phyloP scores from a whole-genome alignment of 2,888 invertebrate genomes.

The Tenthredo amoena region DNA sequence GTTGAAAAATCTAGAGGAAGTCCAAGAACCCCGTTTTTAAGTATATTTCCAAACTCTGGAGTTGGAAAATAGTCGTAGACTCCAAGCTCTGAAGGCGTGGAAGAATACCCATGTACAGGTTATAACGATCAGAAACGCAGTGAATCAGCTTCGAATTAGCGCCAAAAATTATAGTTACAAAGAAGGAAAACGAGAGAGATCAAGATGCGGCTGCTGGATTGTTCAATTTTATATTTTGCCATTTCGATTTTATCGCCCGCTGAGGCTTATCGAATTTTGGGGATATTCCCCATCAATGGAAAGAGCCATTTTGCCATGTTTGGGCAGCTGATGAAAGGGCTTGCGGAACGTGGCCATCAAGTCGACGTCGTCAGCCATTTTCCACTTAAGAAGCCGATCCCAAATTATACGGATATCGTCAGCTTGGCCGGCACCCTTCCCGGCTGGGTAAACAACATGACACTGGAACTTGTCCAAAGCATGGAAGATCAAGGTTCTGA shows the following conservation, averaged over 20 bases:
- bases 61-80: too few relatives aligned
- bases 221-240: background rate
- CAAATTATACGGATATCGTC: constrained; percentile 2
- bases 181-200: background rate
- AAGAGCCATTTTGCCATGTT: constrained; percentile 79
- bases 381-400: constrained; percentile 20
- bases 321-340: constrained; percentile 74
- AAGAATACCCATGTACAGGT: background rate
- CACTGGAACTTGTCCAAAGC: background rate
- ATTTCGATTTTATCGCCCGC: constrained; percentile 56
- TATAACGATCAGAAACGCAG: background rate
- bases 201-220: background rate
- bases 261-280: constrained; percentile 75
- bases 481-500: background rate
- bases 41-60: too few relatives aligned
- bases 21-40: too few relatives aligned
- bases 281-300: constrained; percentile 76
- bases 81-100: too few relatives aligned
- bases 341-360: constrained; percentile 77
- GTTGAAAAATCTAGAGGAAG: too few relatives aligned
- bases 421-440: constrained; percentile 21
- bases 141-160: background rate
- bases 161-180: background rate
- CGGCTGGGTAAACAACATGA: constrained; percentile 24
- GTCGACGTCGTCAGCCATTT: constrained; percentile 69